A percentile compares a stretch with the other conserved stretches of the same genome.
phyloP scores from a whole-genome alignment of 2,113 vertebrate species.

The Thalassoma bifasciatum region DNA sequence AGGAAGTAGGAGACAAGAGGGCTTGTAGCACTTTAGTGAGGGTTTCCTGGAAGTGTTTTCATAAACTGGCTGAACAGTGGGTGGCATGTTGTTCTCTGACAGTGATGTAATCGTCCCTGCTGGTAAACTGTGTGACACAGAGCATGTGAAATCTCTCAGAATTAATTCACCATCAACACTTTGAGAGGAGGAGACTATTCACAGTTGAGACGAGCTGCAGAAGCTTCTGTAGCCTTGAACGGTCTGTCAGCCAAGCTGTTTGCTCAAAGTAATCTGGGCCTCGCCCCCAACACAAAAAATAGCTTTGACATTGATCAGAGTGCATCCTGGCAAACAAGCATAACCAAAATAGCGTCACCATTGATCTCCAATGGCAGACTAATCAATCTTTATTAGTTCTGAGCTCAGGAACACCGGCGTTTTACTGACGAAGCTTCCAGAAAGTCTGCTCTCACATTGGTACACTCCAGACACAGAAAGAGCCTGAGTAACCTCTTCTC shows the following conservation, averaged over 20 bases:
- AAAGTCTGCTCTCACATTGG: conserved; percentile 38
- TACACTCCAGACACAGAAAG: conserved; percentile 45
- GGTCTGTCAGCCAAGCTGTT: conserved; percentile 54
- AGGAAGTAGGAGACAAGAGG: not conserved
- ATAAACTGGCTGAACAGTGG: conserved; percentile 32
- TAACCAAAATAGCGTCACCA: conserved; percentile 74
- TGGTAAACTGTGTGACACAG: conserved; percentile 50
- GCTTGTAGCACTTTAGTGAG: conserved; percentile 12
- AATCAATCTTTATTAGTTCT: conserved; percentile 80
- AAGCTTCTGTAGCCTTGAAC: conserved; percentile 62
- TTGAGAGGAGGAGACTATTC: conserved; percentile 32
- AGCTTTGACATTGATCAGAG: conserved; percentile 75
- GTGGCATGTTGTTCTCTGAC: conserved; percentile 52
- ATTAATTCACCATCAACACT: conserved; percentile 56
- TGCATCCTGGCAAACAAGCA: conserved; percentile 66
- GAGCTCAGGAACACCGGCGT: conserved; percentile 37
- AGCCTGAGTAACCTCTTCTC: conserved; percentile 58
- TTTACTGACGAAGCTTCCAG: conserved; percentile 31
- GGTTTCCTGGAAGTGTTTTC: conserved; percentile 41
- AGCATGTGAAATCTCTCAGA: conserved; percentile 51
- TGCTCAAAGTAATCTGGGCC: conserved; percentile 51
- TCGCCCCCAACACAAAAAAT: conserved; percentile 72
- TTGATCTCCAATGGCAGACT: conserved; percentile 73
- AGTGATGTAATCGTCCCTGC: conserved; percentile 64
- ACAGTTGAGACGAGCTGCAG: conserved; percentile 8